Percentiles rank a stretch among this genome's conserved stretches.
Conservation (phyloP, 2,888 invertebrate genomes). For the Litoditis marina region DNA sequence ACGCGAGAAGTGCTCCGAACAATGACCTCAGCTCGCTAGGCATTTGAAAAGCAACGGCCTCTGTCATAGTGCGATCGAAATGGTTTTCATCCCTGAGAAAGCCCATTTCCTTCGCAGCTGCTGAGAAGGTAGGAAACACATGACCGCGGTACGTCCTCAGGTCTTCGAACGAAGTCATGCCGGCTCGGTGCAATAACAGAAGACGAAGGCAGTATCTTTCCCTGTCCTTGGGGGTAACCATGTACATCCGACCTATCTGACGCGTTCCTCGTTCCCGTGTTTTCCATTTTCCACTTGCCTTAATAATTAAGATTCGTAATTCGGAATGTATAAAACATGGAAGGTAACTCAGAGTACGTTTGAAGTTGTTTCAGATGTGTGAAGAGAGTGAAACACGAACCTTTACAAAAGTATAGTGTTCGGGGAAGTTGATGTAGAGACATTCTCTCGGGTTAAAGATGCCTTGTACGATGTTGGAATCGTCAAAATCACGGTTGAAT, state of each 20-base stretch:
- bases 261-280: background rate
- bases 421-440: background rate
- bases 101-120: background rate
- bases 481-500: no score
- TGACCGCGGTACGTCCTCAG: background rate
- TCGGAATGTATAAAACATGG: no score
- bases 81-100: background rate
- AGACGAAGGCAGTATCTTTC: background rate
- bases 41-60: background rate
- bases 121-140: background rate
- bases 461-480: no score
- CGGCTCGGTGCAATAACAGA: background rate
- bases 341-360: no score
- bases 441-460: background rate
- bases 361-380: no score
- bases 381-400: background rate
- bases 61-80: background rate
- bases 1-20: conserved; percentile 6
- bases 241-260: background rate
- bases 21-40: conserved; percentile 14
- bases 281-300: background rate
- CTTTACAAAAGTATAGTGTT: background rate
- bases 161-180: conserved; percentile 2
- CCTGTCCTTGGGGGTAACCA: background rate
- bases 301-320: no score